Evolutionary conservation across 2,113 vertebrate species (phyloP).

Genomic region (Cynopterus brachyotis): DNA sequence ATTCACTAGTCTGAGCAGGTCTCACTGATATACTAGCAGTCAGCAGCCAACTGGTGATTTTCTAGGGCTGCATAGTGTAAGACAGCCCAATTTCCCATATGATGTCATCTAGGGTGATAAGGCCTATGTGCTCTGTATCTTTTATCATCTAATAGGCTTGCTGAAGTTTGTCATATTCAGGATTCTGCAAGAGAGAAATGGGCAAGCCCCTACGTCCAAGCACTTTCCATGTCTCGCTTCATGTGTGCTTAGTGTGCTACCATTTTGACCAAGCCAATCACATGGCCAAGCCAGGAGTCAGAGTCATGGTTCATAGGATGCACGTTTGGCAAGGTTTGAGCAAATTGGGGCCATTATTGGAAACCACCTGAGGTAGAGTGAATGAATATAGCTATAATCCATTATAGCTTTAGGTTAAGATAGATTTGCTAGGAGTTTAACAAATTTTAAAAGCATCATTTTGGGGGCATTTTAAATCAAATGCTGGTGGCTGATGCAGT

Average conservation of each 20-base stretch:
- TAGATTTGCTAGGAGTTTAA: neutral
- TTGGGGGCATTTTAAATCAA: neutral
- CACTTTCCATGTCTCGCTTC: neutral
- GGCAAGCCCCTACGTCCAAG: fast-evolving
- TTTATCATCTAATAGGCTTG: neutral
- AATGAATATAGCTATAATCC: neutral
- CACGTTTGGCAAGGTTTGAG: neutral
- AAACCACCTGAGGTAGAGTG: neutral
- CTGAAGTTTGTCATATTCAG: too few relatives aligned
- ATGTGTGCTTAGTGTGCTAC: neutral
- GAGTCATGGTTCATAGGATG: fast-evolving
- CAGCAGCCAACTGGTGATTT: neutral
- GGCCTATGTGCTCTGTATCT: neutral
- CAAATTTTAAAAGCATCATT: constrained; percentile 36
- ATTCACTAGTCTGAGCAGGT: neutral
- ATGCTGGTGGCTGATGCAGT: neutral
- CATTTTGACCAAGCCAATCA: neutral
- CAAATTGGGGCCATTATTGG: neutral
- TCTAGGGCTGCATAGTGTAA: neutral
- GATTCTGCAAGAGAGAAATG: neutral
- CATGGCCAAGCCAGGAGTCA: neutral
- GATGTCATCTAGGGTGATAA: neutral
- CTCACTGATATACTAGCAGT: neutral
- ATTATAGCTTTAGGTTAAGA: neutral
- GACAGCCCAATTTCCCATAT: neutral